These are phyloP conservation scores for Xiphias gladius DNA, from an alignment of 2,113 vertebrate species.

Conservation along the genomic window DNA sequence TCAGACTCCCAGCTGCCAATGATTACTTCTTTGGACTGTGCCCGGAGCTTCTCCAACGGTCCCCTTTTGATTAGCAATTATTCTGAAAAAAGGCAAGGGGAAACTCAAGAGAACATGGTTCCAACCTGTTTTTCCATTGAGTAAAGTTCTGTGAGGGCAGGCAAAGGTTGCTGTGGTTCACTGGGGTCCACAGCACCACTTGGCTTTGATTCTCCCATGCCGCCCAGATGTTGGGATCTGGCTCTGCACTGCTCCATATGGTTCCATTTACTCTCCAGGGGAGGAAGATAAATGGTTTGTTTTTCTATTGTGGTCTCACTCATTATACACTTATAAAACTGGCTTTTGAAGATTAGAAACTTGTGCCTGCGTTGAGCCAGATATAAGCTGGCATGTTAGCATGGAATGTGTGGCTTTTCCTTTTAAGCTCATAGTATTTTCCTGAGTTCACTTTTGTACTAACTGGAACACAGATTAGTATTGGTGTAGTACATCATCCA, in stretches of 20 bases:
- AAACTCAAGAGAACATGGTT: constrained; percentile 64
- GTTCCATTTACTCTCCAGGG: constrained; percentile 80
- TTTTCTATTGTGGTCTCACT: constrained; percentile 84
- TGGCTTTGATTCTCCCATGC: constrained; percentile 76
- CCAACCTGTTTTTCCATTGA: constrained; percentile 74
- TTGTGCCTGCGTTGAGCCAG: constrained; percentile 73
- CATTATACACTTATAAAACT: constrained; percentile 83
- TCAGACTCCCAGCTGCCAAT: constrained; percentile 75
- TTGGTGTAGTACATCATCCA: constrained; percentile 51
- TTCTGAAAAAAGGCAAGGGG: constrained; percentile 59
- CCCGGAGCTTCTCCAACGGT: constrained; percentile 65
- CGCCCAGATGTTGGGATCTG: constrained; percentile 82
- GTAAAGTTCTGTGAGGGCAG: constrained; percentile 67
- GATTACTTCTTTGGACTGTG: constrained; percentile 73
- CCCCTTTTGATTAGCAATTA: constrained; percentile 84
- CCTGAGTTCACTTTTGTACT: constrained; percentile 62
- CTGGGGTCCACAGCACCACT: constrained; percentile 70
- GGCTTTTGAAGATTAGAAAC: constrained; percentile 85
- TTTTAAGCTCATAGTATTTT: constrained; percentile 73
- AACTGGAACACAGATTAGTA: constrained; percentile 72
- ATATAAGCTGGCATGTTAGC: constrained; percentile 78
- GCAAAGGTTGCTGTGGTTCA: constrained; percentile 74
- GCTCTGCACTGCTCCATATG: constrained; percentile 72
- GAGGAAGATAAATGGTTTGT: constrained; percentile 84
- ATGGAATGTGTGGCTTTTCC: constrained; percentile 77